Base-by-base conservation (phyloP, 64 coral and sea anemone species). In the Montipora capricornis region DNA sequence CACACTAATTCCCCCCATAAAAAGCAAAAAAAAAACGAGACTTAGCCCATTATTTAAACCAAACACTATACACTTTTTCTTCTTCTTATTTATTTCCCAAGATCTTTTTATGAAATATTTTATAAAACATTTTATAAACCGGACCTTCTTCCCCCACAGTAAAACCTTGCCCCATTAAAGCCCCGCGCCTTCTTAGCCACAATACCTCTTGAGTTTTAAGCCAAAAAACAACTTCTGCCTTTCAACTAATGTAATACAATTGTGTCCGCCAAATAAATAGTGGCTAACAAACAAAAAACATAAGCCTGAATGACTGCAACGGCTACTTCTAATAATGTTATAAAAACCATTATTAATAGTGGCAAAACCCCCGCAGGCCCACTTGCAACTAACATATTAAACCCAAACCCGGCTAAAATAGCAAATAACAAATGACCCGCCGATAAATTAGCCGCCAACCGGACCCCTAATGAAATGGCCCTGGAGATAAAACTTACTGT, bases 351-450 rank as follows among this genome's bases (percentile, higher is more conserved):
- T 66, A 94, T 94, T 82, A 94, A 88, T 76, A 94, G 37, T 69
- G 92, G 92, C 47, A 94, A 89, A 52, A 94, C 71, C 80, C 81
- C 89, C 47, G 89, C 77, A 80, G 89, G 58, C 20, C 75, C 81
- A 20, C 80, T 87, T 46, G 85, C 79, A 57, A 80, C 81, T 89
- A 94, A 61, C 92, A 94, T 94, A 94, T 94, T 89, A 89, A 94
- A 94, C 44, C 86, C 92, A 80, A 94, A 94, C 79, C 92, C 92
- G 79, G 92, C 85, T 89, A 94, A 89, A 94, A 94, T 94, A 50
- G 92, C 92, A 94, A 93, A 94, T 80, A 94, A 89, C 77, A 94
- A 94, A 94, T 94, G 92, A 22, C 92, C 92, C 66, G 92, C 92
- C 73, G 92, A 94, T 88, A 94, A 79, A 89, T 94, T 94, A 49